These are phyloP conservation scores for Gandaritis pyraliata DNA, from an alignment of 2,888 invertebrate genomes.

Conservation along the genomic window DNA sequence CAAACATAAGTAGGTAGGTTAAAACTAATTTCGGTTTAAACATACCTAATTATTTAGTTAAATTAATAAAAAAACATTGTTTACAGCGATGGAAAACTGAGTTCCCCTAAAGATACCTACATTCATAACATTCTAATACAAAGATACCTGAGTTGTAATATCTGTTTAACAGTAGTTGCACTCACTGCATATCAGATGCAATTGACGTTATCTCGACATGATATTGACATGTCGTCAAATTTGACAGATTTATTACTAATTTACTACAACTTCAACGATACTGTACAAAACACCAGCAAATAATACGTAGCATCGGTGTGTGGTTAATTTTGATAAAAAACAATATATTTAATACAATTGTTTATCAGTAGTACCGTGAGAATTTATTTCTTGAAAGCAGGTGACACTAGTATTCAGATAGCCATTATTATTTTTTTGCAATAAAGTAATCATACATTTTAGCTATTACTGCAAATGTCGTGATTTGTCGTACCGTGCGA, in stretches of 20 bases:
- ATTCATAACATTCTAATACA: too few species aligned
- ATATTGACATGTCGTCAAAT: constrained; percentile 38
- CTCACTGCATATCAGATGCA: constrained; percentile 25
- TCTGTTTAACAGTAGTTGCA: not conserved
- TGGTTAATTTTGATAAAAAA: constrained; percentile 9
- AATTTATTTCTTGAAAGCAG: constrained; percentile 34
- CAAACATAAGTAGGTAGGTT: too few species aligned
- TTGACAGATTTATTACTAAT: constrained; percentile 36
- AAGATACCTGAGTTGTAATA: too few species aligned
- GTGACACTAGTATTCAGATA: constrained; percentile 44
- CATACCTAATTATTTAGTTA: too few species aligned
- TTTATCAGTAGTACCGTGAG: constrained; percentile 38
- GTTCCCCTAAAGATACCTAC: too few species aligned
- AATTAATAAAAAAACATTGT: too few species aligned
- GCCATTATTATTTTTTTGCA: constrained; percentile 46
- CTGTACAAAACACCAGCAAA: not conserved
- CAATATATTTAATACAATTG: constrained; percentile 26
- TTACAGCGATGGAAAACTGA: too few species aligned
- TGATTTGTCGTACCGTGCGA: constrained; percentile 35
- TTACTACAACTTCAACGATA: constrained; percentile 17
- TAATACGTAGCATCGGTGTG: not conserved
- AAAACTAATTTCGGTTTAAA: too few species aligned
- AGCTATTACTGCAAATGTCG: constrained; percentile 29
- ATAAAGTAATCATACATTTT: constrained; percentile 34
- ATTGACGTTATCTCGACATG: constrained; percentile 43